phyloP scores from a whole-genome alignment of 2,113 vertebrate genomes.

The Cinclus mexicanus region DNA sequence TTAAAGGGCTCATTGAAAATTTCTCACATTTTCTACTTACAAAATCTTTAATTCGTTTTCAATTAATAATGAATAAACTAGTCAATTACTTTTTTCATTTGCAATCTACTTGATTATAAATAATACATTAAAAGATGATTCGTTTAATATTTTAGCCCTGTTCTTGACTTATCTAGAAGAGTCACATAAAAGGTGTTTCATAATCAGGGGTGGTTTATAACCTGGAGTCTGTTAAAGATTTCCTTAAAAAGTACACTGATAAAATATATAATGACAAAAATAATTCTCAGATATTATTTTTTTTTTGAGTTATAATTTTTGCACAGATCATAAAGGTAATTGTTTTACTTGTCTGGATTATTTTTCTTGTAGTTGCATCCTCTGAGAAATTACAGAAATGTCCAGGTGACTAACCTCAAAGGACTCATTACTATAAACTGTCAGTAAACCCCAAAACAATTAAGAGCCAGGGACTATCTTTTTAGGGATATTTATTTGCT shows the following conservation, averaged over 20 bases:
- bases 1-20: not conserved
- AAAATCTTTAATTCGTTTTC: not conserved
- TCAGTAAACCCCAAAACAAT: not conserved
- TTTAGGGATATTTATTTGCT: not conserved
- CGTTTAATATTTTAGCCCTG: not conserved
- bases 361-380: not conserved
- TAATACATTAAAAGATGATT: not conserved
- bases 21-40: not conserved
- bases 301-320: not conserved
- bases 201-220: not conserved
- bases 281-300: not conserved
- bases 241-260: not conserved
- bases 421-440: not conserved
- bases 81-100: constrained; percentile 28
- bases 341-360: not conserved
- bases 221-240: not conserved
- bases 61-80: constrained; percentile 25
- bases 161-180: not conserved
- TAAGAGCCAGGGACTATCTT: not conserved
- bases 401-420: not conserved
- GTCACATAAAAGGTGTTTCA: not conserved
- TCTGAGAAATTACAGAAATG: not conserved
- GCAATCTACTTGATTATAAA: not conserved
- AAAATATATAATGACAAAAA: not conserved
- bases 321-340: not conserved